Conservation (phyloP, 2,888 invertebrate species). For the Hylaea fasciaria region DNA sequence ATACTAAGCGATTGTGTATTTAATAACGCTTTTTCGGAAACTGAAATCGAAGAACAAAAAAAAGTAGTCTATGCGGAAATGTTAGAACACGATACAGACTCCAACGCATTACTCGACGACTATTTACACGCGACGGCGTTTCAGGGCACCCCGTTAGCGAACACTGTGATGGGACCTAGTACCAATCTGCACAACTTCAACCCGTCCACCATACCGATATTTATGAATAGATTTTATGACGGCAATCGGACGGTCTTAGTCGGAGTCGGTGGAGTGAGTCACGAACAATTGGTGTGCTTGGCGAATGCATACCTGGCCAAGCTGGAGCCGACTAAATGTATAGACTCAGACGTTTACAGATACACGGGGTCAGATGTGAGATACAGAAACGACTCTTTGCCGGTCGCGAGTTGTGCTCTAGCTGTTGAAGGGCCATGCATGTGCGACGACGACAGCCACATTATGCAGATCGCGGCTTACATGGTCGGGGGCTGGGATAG, state of each 20-base stretch:
- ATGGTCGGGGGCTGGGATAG: constrained; percentile 95
- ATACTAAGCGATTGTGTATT: constrained; percentile 97
- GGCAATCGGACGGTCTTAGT: constrained; percentile 95
- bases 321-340: constrained; percentile 85
- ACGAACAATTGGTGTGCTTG: constrained; percentile 90
- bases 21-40: constrained; percentile 85
- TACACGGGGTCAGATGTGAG: constrained; percentile 95
- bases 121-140: constrained; percentile 76
- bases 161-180: constrained; percentile 86
- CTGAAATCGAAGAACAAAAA: constrained; percentile 68
- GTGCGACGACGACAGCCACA: constrained; percentile 94
- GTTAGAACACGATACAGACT: constrained; percentile 61
- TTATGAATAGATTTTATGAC: constrained; percentile 93
- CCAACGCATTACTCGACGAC: constrained; percentile 62
- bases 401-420: constrained; percentile 94
- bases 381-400: constrained; percentile 94
- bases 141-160: constrained; percentile 73
- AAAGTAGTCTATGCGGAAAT: constrained; percentile 66
- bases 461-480: constrained; percentile 96
- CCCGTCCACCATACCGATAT: constrained; percentile 88
- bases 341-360: constrained; percentile 81
- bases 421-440: constrained; percentile 97
- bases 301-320: constrained; percentile 89
- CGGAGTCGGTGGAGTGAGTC: constrained; percentile 96
- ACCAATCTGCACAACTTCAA: constrained; percentile 87